Evolutionary conservation across 2,113 vertebrate genomes (phyloP).

Genomic region (Stictonetta naevosa): DNA sequence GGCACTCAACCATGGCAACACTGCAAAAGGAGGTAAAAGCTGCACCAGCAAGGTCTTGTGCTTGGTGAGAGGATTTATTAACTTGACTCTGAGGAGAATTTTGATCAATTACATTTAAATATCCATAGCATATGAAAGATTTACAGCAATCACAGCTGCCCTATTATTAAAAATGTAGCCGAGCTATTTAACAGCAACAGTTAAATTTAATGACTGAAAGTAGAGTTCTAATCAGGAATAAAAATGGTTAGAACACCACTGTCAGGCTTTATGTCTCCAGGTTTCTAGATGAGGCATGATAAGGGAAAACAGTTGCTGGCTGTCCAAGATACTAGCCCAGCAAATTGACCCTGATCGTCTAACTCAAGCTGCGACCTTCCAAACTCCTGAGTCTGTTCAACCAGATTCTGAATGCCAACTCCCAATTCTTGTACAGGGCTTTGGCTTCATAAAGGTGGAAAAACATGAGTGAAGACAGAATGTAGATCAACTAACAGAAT

Average conservation of each 20-base stretch:
- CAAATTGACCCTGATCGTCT: background rate
- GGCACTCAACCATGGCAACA: background rate
- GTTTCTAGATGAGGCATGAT: background rate
- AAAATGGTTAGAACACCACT: background rate
- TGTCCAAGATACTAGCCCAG: background rate
- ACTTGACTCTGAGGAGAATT: background rate
- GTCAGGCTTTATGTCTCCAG: background rate
- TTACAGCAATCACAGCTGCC: background rate
- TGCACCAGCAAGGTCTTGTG: background rate
- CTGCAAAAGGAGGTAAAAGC: background rate
- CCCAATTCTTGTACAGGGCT: background rate
- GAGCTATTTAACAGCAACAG: background rate
- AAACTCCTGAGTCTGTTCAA: background rate
- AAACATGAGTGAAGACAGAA: background rate
- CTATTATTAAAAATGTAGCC: background rate
- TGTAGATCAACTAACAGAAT: background rate
- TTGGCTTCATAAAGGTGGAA: background rate
- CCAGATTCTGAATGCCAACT: background rate
- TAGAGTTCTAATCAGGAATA: background rate
- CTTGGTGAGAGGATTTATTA: background rate
- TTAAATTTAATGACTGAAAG: background rate
- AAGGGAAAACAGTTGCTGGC: background rate
- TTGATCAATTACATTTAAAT: background rate
- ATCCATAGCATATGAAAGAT: background rate
- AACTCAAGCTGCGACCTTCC: background rate